Conservation (phyloP, 2,888 invertebrate genomes). For the Acanthosoma haemorrhoidale region DNA sequence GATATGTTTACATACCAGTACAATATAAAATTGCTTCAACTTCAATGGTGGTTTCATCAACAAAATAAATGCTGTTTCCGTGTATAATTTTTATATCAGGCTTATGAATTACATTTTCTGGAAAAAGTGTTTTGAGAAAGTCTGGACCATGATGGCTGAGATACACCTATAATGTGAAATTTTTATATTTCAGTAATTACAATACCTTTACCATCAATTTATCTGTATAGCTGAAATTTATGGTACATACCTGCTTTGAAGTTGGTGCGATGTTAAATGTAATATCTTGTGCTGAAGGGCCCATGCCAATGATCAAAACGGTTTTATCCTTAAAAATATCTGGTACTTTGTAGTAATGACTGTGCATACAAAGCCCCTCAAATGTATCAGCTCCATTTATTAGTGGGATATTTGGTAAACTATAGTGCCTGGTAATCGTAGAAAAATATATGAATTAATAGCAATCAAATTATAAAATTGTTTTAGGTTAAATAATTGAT, state of each 20-base stretch:
- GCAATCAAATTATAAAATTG: too few relatives aligned
- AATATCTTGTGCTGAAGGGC: constrained; percentile 78
- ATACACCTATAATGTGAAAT: constrained; percentile 39
- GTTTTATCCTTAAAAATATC: constrained; percentile 59
- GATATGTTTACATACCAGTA: constrained; percentile 60
- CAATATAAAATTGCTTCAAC: constrained; percentile 64
- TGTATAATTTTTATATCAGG: constrained; percentile 44
- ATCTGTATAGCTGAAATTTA: not conserved
- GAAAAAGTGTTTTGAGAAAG: constrained; percentile 44
- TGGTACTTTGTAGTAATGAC: constrained; percentile 75
- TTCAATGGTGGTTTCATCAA: constrained; percentile 55
- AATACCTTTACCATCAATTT: not conserved
- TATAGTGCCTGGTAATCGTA: constrained; percentile 57
- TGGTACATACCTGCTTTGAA: constrained; percentile 37
- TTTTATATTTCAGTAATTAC: not conserved
- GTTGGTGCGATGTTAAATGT: constrained; percentile 62
- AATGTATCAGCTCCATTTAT: constrained; percentile 63
- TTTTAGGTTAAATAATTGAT: too few relatives aligned
- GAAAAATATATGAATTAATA: too few relatives aligned
- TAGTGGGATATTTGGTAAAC: constrained; percentile 65
- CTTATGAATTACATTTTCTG: constrained; percentile 52
- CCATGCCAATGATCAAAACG: constrained; percentile 79
- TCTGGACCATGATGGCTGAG: constrained; percentile 40
- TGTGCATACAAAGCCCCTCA: constrained; percentile 64
- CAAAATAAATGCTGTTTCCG: constrained; percentile 52